Conservation (phyloP, 2,888 invertebrate species). For the Rhyacophila evoluta region DNA sequence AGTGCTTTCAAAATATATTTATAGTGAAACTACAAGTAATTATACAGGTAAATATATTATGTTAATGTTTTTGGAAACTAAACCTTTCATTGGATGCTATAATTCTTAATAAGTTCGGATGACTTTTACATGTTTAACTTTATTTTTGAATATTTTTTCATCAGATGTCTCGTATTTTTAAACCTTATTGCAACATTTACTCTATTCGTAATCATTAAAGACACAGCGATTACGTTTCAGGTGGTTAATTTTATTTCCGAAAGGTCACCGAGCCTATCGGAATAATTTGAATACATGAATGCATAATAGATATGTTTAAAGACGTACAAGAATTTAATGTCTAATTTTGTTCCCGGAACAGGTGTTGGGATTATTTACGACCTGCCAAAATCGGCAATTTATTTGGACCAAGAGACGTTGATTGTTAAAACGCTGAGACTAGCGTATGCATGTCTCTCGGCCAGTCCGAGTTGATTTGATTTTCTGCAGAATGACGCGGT, state of each 20-base stretch:
- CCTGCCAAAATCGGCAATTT: slow-evolving; percentile 19
- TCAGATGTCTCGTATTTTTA: too few species aligned
- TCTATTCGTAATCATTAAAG: neutral
- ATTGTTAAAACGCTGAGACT: neutral
- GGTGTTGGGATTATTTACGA: slow-evolving; percentile 3
- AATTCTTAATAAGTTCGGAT: too few species aligned
- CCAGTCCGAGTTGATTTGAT: neutral
- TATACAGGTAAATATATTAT: too few species aligned
- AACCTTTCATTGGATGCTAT: too few species aligned
- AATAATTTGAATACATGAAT: neutral
- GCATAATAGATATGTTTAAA: neutral
- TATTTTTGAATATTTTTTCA: too few species aligned
- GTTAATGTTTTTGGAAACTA: too few species aligned
- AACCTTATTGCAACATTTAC: too few species aligned
- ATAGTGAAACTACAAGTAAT: too few species aligned
- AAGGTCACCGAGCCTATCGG: neutral
- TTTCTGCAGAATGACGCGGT: neutral
- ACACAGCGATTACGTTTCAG: neutral
- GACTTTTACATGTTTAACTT: too few species aligned
- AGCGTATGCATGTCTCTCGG: neutral
- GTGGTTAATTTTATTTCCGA: neutral
- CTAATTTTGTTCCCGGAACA: slow-evolving; percentile 22
- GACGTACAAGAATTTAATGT: neutral
- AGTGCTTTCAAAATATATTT: too few species aligned
- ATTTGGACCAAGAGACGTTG: slow-evolving; percentile 9